Evolutionary conservation across 2,888 invertebrate genomes (phyloP).

Genomic region (Cephus spinipes): DNA sequence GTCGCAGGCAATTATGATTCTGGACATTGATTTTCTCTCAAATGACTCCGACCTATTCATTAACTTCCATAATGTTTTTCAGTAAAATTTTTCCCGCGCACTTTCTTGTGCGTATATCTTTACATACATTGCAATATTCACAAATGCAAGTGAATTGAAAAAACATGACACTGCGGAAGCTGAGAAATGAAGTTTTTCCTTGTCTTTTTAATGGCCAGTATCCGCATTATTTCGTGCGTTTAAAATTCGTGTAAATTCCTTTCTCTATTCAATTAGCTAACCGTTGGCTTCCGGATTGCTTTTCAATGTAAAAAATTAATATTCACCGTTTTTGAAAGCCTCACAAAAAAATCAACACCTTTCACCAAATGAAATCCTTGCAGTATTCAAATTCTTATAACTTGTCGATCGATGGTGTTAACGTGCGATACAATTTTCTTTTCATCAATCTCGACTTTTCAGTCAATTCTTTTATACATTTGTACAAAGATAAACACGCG

Average conservation of each 20-base stretch:
- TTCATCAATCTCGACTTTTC: slow-evolving; percentile 7
- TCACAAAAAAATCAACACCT: too few relatives aligned
- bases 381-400: background rate
- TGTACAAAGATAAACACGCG: slow-evolving; percentile 16
- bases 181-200: background rate
- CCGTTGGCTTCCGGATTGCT: background rate
- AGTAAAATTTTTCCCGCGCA: too few relatives aligned
- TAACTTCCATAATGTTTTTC: too few relatives aligned
- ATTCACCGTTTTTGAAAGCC: background rate
- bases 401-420: background rate
- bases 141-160: background rate
- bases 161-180: background rate
- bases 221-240: background rate
- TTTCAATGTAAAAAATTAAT: background rate
- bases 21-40: too few relatives aligned
- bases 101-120: background rate
- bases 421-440: background rate
- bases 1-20: too few relatives aligned
- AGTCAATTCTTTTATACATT: slow-evolving; percentile 11
- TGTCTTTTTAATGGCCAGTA: background rate
- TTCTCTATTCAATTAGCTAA: background rate
- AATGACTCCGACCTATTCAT: too few relatives aligned
- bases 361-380: background rate
- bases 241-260: background rate
- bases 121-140: background rate